Conservation (phyloP, 53 echinoderm and acorn worm genomes). For the Actinopyga echinites region DNA sequence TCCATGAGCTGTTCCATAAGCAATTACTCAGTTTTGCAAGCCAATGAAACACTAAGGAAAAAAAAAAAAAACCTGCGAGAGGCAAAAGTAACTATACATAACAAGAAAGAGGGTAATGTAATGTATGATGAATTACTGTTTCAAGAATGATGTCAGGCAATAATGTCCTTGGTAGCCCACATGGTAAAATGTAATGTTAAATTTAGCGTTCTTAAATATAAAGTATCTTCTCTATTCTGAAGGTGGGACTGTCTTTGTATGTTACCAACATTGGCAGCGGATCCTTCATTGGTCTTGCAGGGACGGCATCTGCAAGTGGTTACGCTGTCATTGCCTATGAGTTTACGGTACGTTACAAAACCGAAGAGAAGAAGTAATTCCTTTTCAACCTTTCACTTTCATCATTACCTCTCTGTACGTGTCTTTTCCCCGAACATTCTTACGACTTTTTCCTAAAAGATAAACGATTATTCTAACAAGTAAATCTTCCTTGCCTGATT, state of each 20-base stretch:
- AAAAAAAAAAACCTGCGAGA: too few relatives aligned
- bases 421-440: too few relatives aligned
- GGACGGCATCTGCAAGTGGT: constrained; percentile 78
- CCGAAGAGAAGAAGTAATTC: neutral
- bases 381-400: neutral
- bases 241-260: constrained; percentile 90
- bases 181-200: neutral
- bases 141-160: neutral
- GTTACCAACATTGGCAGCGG: constrained; percentile 89
- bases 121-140: neutral
- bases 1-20: too few relatives aligned
- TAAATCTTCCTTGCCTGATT: too few relatives aligned
- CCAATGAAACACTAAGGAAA: too few relatives aligned
- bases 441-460: too few relatives aligned
- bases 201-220: neutral
- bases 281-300: constrained; percentile 81
- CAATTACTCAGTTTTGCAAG: too few relatives aligned
- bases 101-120: too few relatives aligned
- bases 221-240: neutral
- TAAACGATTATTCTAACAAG: too few relatives aligned
- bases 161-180: too few relatives aligned
- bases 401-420: neutral
- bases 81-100: too few relatives aligned
- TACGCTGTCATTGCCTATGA: constrained; percentile 88
- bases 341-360: constrained; percentile 65